phyloP scores from a whole-genome alignment of 2,113 vertebrate species.

The Procavia capensis region DNA sequence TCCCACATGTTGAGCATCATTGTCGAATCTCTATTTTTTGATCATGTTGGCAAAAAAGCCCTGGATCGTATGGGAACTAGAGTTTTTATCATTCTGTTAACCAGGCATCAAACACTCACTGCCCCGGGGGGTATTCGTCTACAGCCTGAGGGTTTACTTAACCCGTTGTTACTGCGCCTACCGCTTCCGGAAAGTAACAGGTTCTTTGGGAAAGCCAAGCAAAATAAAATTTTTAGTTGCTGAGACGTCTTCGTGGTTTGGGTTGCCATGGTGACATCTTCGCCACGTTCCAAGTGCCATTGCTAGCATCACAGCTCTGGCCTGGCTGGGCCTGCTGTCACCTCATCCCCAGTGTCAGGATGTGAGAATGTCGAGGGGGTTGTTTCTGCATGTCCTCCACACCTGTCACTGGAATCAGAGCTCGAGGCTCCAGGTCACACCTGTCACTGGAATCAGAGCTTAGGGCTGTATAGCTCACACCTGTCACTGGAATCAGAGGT shows the following conservation, averaged over 20 bases:
- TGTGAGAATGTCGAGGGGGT: background rate
- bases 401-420: background rate
- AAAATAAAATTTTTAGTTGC: background rate
- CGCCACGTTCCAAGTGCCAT: background rate
- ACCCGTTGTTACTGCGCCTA: background rate
- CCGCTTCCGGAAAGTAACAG: background rate
- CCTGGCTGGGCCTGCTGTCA: background rate
- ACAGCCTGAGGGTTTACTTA: background rate
- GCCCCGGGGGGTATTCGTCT: background rate
- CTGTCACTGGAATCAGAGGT: background rate
- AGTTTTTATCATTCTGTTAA: background rate
- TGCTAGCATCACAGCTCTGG: fast-evolving
- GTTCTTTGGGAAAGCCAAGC: background rate
- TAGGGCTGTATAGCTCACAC: background rate
- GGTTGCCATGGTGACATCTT: background rate
- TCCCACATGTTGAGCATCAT: too few species aligned
- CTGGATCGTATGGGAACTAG: background rate
- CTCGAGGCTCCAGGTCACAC: background rate
- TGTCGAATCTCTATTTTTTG: background rate
- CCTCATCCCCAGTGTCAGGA: background rate
- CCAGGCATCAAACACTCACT: background rate
- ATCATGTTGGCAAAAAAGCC: too few species aligned
- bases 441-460: background rate
- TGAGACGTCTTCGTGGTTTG: background rate
- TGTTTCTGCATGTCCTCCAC: background rate